Conservation (phyloP, 2,797 vertebrate genomes). For the Eospalax fontanierii region DNA sequence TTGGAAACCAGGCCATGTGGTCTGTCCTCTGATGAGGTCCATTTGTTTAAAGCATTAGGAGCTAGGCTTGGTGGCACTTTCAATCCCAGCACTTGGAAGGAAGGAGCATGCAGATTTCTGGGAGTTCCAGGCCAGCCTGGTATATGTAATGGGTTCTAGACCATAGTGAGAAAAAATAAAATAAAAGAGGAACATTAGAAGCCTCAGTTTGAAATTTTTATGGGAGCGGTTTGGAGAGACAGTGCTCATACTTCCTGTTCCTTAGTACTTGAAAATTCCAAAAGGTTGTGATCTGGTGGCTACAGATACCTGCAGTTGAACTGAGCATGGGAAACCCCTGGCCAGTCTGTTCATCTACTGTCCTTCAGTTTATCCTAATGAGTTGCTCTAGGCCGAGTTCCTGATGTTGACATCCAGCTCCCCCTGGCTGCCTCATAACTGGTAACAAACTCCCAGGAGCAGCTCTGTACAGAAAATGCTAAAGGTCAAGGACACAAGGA, state of each 20-base stretch:
- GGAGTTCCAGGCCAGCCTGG: too few species aligned
- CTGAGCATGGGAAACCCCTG: background rate
- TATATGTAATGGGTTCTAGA: too few species aligned
- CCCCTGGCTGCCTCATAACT: background rate
- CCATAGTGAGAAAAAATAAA: too few species aligned
- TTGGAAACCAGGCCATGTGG: background rate
- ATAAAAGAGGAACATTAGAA: background rate
- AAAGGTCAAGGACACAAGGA: background rate
- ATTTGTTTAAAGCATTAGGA: background rate
- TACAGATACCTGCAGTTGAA: background rate
- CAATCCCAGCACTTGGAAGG: too few species aligned
- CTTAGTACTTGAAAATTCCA: background rate
- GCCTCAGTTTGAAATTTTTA: background rate
- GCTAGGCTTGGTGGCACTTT: too few species aligned
- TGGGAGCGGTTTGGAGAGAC: background rate
- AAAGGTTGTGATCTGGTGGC: background rate
- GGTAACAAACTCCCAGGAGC: background rate
- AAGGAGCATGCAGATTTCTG: too few species aligned
- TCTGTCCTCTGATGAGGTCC: background rate
- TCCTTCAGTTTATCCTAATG: background rate
- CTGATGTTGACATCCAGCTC: rapidly evolving
- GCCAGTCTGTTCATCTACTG: background rate
- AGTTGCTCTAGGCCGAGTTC: background rate
- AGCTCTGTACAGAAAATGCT: background rate
- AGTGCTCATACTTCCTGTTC: background rate